A percentile compares a stretch with the other conserved stretches of the same genome.
Conservation (phyloP, 2,113 vertebrate species). For the Hiodon tergisus region DNA sequence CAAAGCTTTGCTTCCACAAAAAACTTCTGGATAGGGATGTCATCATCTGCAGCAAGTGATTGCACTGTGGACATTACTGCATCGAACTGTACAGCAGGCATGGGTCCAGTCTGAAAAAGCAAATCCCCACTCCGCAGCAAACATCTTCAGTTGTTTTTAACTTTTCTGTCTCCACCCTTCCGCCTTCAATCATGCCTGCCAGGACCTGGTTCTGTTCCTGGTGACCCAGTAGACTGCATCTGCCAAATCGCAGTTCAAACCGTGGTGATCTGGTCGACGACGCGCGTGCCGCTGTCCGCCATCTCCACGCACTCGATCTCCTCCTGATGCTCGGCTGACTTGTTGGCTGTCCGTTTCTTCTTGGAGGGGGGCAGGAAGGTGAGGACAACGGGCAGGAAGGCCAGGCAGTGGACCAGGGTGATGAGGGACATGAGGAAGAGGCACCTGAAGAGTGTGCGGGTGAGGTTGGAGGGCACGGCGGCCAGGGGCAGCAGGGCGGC, state of each 20-base stretch:
- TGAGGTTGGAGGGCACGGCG: constrained; percentile 94
- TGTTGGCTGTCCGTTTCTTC: constrained; percentile 76
- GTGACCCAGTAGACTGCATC: neutral
- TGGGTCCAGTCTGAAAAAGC: no score
- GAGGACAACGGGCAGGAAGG: constrained; percentile 95
- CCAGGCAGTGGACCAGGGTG: constrained; percentile 97
- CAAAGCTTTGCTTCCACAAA: no score
- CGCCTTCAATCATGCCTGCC: no score
- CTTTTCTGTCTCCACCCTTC: no score
- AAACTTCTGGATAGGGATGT: no score
- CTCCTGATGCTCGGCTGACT: constrained; percentile 72
- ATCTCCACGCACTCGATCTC: constrained; percentile 97
- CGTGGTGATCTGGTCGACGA: constrained; percentile 98
- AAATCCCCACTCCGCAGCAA: no score
- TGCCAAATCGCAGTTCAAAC: constrained; percentile 67
- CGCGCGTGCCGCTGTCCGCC: constrained; percentile 84
- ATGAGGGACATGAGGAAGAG: constrained; percentile 93
- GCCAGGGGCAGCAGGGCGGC: constrained; percentile 90
- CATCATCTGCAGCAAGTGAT: no score
- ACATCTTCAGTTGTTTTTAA: no score
- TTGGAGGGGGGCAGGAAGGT: constrained; percentile 97
- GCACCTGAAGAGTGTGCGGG: constrained; percentile 95
- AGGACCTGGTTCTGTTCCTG: no score
- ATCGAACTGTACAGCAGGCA: no score
- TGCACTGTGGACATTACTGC: no score